Base-by-base conservation (phyloP, 2,888 invertebrate species). In the Erebia aethiops region DNA sequence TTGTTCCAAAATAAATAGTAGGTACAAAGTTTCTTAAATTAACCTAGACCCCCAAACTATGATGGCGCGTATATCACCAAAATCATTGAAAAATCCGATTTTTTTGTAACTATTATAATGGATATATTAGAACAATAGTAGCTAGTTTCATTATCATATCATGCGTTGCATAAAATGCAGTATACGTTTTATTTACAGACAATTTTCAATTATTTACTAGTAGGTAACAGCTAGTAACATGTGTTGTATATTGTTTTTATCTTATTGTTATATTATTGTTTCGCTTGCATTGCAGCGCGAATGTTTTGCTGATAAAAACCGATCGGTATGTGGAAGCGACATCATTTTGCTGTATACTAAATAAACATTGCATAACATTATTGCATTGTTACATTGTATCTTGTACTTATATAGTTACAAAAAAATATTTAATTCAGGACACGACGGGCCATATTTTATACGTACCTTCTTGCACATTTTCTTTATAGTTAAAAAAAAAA, bases 321-420 rank as follows among this genome's bases (percentile, higher is more conserved):
- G 80, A 83, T 82, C 77, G 90, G 90, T 84, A 92, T 91, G 91
- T 92, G 89, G 91, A 91, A 91, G 88, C 86, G 79, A 84, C 76
- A 79, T 76, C 75, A 75, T 74, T 74, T 75, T 77, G 80, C 75
- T 79, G 81, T 76, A 78, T 77, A 83, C 83, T 81, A 84, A 87
- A 87, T 82, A 86, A 86, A 85, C 83, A 84, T 84, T 87, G 85
- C 83, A 85, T 85, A 87, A 87, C 76, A 81, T 82, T 82, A 16
- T 16, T 62, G 43, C 52, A 21, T 57, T 65, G 14, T 64, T 8
- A 16, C 43, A n/a, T 57, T 67, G 43, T 54, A 54, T 54, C 18
- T 18, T 54, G 54, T 18, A 54, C 10, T 16, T 9, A 10, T 3
- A 10, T 18, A 54, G 16, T 52, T 16, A 54, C 1, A 16, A 21